A percentile compares a stretch with the other conserved stretches of the same genome.
Conservation (phyloP, 2,797 vertebrate genomes). For the Pseudomugil tenellus region DNA sequence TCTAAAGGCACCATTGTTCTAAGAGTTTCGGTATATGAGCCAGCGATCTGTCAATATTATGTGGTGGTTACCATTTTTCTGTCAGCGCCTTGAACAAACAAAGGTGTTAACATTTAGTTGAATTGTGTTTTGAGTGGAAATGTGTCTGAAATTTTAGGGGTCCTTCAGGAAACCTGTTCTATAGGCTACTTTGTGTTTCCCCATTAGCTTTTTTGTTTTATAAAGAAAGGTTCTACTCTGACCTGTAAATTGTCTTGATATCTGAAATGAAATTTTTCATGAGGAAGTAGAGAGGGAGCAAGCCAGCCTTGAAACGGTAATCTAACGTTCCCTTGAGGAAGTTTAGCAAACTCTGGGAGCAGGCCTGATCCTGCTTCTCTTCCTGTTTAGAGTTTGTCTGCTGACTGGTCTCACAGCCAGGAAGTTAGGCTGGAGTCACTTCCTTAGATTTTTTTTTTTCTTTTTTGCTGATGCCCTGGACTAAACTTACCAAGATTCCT, state of each 20-base stretch:
- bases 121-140: constrained; percentile 20
- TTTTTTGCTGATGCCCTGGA: constrained; percentile 6
- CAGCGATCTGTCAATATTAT: constrained; percentile 42
- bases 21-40: constrained; percentile 37
- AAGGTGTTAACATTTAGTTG: constrained; percentile 36
- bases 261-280: too few species aligned
- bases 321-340: constrained; percentile 63
- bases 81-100: constrained; percentile 42
- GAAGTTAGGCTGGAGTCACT: constrained; percentile 48
- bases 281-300: constrained; percentile 53
- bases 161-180: constrained; percentile 11
- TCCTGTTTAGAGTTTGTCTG: constrained; percentile 67
- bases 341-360: constrained; percentile 54
- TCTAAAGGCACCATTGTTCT: constrained; percentile 11
- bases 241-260: constrained; percentile 8
- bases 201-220: not conserved
- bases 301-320: constrained; percentile 50
- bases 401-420: constrained; percentile 54
- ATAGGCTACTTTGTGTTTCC: constrained; percentile 4
- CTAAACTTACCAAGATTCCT: constrained; percentile 9
- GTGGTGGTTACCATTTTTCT: constrained; percentile 50
- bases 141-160: constrained; percentile 11
- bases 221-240: not conserved
- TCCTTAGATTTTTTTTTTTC: constrained; percentile 46
- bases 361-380: constrained; percentile 49